phyloP scores from a whole-genome alignment of 1,140 invertebrate species.

The Sminthurinus signatus region DNA sequence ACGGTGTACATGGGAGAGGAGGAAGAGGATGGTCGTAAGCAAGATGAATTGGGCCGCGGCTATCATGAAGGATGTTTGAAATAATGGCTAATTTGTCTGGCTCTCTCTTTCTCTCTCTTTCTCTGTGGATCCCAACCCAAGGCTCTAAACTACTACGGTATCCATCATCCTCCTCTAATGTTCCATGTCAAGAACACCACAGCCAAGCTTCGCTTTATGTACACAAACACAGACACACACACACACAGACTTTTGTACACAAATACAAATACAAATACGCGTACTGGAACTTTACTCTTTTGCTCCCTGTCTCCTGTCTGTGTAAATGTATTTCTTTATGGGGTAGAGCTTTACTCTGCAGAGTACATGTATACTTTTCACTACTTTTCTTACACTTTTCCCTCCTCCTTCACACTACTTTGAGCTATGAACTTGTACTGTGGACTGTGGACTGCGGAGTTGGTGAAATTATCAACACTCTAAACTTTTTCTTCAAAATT shows the following conservation, averaged over 20 bases:
- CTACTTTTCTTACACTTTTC: too few relatives aligned
- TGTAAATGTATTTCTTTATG: too few relatives aligned
- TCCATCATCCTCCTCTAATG: conserved; percentile 37
- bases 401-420: too few relatives aligned
- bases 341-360: too few relatives aligned
- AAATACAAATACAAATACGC: too few relatives aligned
- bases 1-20: conserved; percentile 36
- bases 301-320: too few relatives aligned
- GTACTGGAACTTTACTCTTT: not conserved
- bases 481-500: too few relatives aligned
- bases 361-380: too few relatives aligned
- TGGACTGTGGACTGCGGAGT: too few relatives aligned
- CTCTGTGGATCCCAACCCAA: conserved; percentile 27
- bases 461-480: too few relatives aligned
- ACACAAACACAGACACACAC: not conserved
- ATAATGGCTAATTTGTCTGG: conserved; percentile 36
- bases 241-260: not conserved
- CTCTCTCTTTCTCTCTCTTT: too few relatives aligned
- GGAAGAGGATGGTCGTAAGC: conserved; percentile 35
- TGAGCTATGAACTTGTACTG: too few relatives aligned
- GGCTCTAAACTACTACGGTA: conserved; percentile 29
- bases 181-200: conserved; percentile 32
- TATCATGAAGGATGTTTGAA: conserved; percentile 32
- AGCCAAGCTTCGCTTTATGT: not conserved
- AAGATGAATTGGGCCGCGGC: conserved; percentile 32